Conservation (phyloP, 1,140 invertebrate genomes). For the Octopus sinensis region DNA sequence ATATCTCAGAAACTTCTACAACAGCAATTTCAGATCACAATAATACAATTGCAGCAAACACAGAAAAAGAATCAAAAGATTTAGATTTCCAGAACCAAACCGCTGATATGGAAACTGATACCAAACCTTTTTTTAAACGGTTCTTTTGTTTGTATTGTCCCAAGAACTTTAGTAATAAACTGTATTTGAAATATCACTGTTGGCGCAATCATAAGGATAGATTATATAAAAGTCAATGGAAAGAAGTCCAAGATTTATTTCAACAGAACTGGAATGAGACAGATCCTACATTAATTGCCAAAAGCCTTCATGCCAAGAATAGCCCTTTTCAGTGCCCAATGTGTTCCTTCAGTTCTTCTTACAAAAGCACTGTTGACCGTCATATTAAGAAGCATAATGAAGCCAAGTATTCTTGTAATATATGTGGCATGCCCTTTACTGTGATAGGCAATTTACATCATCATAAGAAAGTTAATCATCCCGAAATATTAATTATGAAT, state of each 20-base stretch:
- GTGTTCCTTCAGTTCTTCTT: constrained; percentile 30
- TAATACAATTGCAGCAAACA: neutral
- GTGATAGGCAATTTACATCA: constrained; percentile 29
- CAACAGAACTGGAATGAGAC: neutral
- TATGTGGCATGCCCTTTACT: constrained; percentile 34
- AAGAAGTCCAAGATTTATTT: neutral
- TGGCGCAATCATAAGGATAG: constrained; percentile 3
- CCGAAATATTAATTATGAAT: constrained; percentile 10
- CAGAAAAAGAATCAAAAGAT: neutral
- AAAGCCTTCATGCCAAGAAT: neutral
- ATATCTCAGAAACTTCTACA: neutral
- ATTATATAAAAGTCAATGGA: neutral
- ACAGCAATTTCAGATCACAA: too few relatives aligned
- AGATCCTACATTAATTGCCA: neutral
- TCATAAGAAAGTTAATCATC: constrained; percentile 31
- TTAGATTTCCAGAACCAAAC: neutral
- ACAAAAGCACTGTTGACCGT: constrained; percentile 33
- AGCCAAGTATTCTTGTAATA: constrained; percentile 27
- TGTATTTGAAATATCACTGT: constrained; percentile 25
- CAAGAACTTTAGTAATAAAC: constrained; percentile 29
- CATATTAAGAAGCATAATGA: constrained; percentile 31
- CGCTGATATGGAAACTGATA: neutral
- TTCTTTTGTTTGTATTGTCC: constrained; percentile 26
- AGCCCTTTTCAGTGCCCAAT: constrained; percentile 29
- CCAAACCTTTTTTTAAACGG: constrained; percentile 13